Evolutionary conservation across 2,888 invertebrate genomes (phyloP).

Genomic region (Sarcophaga variegata): DNA sequence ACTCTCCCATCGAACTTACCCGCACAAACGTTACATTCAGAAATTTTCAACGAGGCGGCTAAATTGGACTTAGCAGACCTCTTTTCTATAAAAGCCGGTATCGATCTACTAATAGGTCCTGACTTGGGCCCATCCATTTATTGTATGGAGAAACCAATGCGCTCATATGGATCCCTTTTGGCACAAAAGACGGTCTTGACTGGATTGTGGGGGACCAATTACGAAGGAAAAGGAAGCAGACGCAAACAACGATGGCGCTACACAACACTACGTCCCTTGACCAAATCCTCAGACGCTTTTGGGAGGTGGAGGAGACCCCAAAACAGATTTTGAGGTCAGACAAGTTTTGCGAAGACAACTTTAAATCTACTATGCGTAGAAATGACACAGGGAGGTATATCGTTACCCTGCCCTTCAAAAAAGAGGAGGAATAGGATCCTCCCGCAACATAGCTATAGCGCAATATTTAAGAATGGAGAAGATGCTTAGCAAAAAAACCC

Average conservation of each 20-base stretch:
- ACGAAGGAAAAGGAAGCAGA: no score
- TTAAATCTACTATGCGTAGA: neutral
- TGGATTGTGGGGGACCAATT: no score
- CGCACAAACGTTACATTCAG: neutral
- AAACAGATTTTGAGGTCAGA: conserved; percentile 8
- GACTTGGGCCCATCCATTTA: no score
- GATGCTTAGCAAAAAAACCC: neutral
- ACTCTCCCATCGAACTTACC: neutral
- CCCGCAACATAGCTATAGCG: no score
- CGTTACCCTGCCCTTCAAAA: neutral
- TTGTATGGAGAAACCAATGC: no score
- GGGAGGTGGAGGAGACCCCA: neutral
- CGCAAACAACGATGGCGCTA: neutral
- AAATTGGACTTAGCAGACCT: conserved; percentile 1
- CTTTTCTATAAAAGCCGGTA: neutral
- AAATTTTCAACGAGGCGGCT: neutral
- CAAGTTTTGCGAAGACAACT: neutral
- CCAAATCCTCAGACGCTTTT: neutral
- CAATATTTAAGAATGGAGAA: neutral
- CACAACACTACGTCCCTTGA: neutral
- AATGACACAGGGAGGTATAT: neutral
- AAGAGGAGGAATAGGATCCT: neutral
- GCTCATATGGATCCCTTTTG: no score
- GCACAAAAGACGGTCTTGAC: no score
- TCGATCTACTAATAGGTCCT: no score